phyloP scores from a whole-genome alignment of 2,888 invertebrate species.

The Plagodis dolabraria region DNA sequence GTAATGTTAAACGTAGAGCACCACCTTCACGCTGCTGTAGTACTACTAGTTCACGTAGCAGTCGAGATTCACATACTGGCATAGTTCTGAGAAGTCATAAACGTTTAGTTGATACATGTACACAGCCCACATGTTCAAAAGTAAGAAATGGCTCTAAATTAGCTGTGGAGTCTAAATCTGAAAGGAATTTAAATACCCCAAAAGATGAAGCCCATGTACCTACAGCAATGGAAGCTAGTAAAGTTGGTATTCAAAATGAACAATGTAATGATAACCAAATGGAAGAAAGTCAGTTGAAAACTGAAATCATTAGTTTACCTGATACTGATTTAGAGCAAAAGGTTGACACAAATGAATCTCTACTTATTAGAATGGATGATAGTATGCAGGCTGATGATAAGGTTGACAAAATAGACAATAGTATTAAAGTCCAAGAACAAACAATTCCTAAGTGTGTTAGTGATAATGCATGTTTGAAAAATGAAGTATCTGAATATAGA shows the following conservation, averaged over 20 bases:
- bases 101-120: slow-evolving; percentile 73
- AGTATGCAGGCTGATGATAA: slow-evolving; percentile 47
- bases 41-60: slow-evolving; percentile 79
- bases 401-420: slow-evolving; percentile 50
- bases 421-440: slow-evolving; percentile 60
- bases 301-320: slow-evolving; percentile 48
- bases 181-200: slow-evolving; percentile 58
- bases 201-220: slow-evolving; percentile 64
- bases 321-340: slow-evolving; percentile 52
- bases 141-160: slow-evolving; percentile 58
- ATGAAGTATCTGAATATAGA: slow-evolving; percentile 79
- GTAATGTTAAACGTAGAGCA: slow-evolving; percentile 55
- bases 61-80: slow-evolving; percentile 77
- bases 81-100: slow-evolving; percentile 87
- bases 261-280: slow-evolving; percentile 48
- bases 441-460: slow-evolving; percentile 61
- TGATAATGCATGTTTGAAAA: slow-evolving; percentile 70
- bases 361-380: slow-evolving; percentile 53
- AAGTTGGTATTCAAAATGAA: slow-evolving; percentile 56
- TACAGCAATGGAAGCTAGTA: slow-evolving; percentile 54
- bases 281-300: slow-evolving; percentile 47
- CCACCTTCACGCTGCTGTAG: slow-evolving; percentile 73
- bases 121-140: slow-evolving; percentile 61
- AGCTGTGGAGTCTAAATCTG: slow-evolving; percentile 58
- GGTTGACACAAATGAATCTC: slow-evolving; percentile 75